A percentile compares a stretch with the other conserved stretches of the same genome.
Evolutionary conservation across 2,888 invertebrate genomes (phyloP).

Genomic region (Formica aserva): DNA sequence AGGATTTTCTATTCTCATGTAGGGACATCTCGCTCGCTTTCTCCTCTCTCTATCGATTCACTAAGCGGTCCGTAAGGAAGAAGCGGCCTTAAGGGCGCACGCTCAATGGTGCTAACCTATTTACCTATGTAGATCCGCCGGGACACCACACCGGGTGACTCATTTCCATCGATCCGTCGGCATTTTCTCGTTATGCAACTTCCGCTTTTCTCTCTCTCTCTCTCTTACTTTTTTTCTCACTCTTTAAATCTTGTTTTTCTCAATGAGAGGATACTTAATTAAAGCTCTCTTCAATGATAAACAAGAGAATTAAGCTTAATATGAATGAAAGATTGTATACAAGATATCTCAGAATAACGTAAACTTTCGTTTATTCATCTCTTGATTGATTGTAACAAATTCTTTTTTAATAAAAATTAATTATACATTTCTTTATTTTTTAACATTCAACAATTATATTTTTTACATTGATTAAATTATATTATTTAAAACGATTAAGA

Average conservation of each 20-base stretch:
- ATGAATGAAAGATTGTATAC: neutral
- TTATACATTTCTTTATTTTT: neutral
- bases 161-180: constrained; percentile 68
- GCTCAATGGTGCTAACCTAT: constrained; percentile 77
- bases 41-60: constrained; percentile 73
- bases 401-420: neutral
- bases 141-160: constrained; percentile 66
- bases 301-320: neutral
- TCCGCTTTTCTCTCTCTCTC: constrained; percentile 31
- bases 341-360: neutral
- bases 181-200: constrained; percentile 36
- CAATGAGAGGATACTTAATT: neutral
- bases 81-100: constrained; percentile 59
- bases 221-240: neutral
- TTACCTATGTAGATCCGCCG: constrained; percentile 72
- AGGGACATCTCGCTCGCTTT: constrained; percentile 66
- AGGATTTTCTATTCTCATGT: constrained; percentile 49
- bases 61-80: constrained; percentile 54
- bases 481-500: neutral
- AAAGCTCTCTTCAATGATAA: constrained; percentile 1
- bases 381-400: neutral
- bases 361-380: neutral
- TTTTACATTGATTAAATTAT: neutral
- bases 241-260: neutral
- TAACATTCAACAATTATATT: neutral